phyloP scores from a whole-genome alignment of 1,140 invertebrate species.

The Pissodes strobi region DNA sequence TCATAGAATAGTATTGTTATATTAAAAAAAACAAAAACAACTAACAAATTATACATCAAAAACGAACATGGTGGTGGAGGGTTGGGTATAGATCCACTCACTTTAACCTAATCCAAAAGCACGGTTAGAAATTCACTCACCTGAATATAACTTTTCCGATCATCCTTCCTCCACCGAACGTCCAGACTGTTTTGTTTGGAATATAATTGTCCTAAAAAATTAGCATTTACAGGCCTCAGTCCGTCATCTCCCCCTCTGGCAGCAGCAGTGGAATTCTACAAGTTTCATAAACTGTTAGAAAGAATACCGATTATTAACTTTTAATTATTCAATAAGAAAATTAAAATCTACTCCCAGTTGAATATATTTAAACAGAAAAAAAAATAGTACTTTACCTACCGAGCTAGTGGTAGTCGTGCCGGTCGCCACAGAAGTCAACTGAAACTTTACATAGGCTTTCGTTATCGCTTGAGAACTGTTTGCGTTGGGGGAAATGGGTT shows the following conservation, averaged over 20 bases:
- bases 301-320: slow-evolving; percentile 7
- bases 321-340: too few species aligned
- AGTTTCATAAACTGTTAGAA: slow-evolving; percentile 24
- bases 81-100: too few species aligned
- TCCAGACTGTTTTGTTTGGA: slow-evolving; percentile 51
- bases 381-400: slow-evolving; percentile 29
- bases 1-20: too few species aligned
- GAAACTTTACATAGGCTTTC: slow-evolving; percentile 53
- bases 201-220: slow-evolving; percentile 53
- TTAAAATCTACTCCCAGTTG: too few species aligned
- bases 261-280: slow-evolving; percentile 28
- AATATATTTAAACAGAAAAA: too few species aligned
- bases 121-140: slow-evolving; percentile 22
- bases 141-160: slow-evolving; percentile 22
- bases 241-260: slow-evolving; percentile 16
- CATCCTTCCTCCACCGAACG: slow-evolving; percentile 47
- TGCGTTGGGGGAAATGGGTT: slow-evolving; percentile 54
- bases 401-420: slow-evolving; percentile 38
- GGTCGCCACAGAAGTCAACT: slow-evolving; percentile 47
- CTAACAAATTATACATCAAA: too few species aligned
- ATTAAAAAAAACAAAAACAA: too few species aligned
- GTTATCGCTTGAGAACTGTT: slow-evolving; percentile 50
- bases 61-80: too few species aligned
- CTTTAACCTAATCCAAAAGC: too few species aligned
- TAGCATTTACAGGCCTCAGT: slow-evolving; percentile 25